These are phyloP conservation scores for Hystrix cristata DNA, from an alignment of 2,113 vertebrate species.

Conservation along the genomic window DNA sequence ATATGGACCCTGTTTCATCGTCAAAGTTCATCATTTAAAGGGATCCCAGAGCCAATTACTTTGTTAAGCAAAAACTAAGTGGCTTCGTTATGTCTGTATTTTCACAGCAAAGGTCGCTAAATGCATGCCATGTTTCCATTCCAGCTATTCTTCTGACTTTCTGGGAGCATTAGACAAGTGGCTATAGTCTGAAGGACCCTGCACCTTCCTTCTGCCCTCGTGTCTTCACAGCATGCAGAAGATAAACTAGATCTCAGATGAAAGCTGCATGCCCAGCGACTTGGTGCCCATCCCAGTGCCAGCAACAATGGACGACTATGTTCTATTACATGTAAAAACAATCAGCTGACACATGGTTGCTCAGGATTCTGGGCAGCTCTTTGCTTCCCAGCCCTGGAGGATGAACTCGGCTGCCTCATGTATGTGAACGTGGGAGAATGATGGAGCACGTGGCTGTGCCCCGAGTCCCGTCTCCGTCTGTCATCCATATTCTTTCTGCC, in stretches of 20 bases:
- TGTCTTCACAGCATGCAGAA: not conserved
- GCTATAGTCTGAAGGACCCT: not conserved
- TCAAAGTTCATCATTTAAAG: not conserved
- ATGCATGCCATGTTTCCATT: not conserved
- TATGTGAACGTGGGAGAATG: not conserved
- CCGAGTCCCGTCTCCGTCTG: not conserved
- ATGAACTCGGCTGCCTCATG: not conserved
- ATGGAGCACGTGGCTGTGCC: not conserved
- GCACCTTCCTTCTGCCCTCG: not conserved
- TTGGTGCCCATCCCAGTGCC: not conserved
- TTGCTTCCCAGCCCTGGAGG: not conserved
- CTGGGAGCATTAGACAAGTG: not conserved
- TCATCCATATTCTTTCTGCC: not conserved
- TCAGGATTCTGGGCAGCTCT: not conserved
- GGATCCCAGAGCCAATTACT: not conserved
- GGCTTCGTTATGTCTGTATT: not conserved
- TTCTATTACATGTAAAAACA: not conserved
- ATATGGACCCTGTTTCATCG: not conserved
- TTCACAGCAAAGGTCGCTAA: not conserved
- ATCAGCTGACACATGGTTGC: rapidly evolving
- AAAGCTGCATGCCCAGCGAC: not conserved
- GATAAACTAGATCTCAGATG: not conserved
- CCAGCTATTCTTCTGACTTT: not conserved
- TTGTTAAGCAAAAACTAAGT: not conserved
- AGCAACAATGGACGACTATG: not conserved